phyloP scores from a whole-genome alignment of 2,797 vertebrate species.

The Buphagus erythrorhynchus region DNA sequence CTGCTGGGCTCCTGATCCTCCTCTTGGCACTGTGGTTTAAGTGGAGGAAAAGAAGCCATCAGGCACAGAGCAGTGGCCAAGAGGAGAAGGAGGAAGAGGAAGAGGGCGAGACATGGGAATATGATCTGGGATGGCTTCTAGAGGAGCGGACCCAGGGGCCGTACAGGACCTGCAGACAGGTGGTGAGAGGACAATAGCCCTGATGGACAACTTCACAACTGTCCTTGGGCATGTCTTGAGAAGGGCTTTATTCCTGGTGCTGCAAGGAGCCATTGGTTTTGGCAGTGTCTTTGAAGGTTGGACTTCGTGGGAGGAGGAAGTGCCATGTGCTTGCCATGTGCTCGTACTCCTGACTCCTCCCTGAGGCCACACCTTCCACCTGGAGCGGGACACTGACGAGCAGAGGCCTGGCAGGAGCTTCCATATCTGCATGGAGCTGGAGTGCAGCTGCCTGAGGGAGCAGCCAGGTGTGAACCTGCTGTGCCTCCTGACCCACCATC shows the following conservation, averaged over 20 bases:
- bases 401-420: accelerated
- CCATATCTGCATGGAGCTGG: accelerated
- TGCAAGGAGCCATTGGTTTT: background rate
- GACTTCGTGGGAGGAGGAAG: background rate
- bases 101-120: accelerated
- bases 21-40: background rate
- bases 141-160: accelerated
- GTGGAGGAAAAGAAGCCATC: background rate
- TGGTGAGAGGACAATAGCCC: accelerated
- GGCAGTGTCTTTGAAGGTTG: background rate
- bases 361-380: accelerated
- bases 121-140: background rate
- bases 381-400: accelerated
- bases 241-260: accelerated
- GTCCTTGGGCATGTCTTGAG: accelerated
- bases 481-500: background rate
- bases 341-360: background rate
- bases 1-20: background rate
- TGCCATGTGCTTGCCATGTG: accelerated
- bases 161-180: background rate
- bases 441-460: accelerated
- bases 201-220: background rate
- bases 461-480: accelerated
- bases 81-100: background rate
- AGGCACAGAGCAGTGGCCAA: background rate